These are phyloP conservation scores for Tragelaphus scriptus DNA, from an alignment of 2,113 vertebrate species.

Conservation along the genomic window DNA sequence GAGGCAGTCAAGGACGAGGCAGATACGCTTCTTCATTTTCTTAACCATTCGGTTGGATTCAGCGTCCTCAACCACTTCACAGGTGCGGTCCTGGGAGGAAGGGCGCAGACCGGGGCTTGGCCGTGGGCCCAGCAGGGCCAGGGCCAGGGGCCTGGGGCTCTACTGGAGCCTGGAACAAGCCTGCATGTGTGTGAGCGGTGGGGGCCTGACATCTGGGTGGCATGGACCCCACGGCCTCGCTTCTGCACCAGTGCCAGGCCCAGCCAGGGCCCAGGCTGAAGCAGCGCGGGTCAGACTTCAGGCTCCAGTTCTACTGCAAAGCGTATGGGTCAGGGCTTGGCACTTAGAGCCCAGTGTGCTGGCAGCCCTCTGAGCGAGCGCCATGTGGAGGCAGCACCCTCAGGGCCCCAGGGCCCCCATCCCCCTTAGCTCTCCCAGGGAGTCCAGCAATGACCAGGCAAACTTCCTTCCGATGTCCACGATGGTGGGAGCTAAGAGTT, in stretches of 20 bases:
- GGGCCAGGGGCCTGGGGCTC: not conserved
- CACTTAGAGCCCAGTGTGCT: not conserved
- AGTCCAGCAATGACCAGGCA: not conserved
- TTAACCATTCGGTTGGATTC: slow-evolving; percentile 91
- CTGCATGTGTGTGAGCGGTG: rapidly evolving
- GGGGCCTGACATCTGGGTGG: not conserved
- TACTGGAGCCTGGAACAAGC: not conserved
- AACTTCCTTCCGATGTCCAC: not conserved
- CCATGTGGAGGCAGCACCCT: not conserved
- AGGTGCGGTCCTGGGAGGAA: slow-evolving; percentile 90
- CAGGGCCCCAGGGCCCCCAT: not conserved
- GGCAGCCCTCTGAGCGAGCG: not conserved
- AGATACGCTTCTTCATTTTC: slow-evolving; percentile 97
- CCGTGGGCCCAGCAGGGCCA: not conserved
- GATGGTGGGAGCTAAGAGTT: not conserved
- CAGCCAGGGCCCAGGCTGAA: not conserved
- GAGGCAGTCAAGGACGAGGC: slow-evolving; percentile 96
- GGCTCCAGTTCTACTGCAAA: not conserved
- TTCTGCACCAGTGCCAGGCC: not conserved
- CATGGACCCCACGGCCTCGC: too few relatives aligned
- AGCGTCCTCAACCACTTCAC: slow-evolving; percentile 91
- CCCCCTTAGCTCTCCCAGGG: not conserved
- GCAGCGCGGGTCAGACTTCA: not conserved
- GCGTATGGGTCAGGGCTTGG: not conserved
- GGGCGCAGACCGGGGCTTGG: not conserved